Percentiles rank a stretch among this genome's conserved stretches.
Conservation (phyloP, 2,888 invertebrate species). For the Saturnia japonica region DNA sequence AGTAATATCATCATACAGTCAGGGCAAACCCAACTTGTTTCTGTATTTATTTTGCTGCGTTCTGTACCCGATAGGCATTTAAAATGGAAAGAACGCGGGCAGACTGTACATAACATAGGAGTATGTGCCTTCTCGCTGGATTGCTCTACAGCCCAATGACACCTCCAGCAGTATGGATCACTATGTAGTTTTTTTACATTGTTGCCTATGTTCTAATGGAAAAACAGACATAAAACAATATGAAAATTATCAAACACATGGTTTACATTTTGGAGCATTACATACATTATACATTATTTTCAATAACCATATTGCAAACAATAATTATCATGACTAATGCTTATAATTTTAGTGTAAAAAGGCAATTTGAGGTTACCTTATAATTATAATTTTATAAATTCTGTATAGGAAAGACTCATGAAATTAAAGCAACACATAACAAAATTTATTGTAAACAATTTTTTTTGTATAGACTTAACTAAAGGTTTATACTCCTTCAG, state of each 20-base stretch:
- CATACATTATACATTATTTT: background rate
- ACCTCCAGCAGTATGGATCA: constrained; percentile 95
- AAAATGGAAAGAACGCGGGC: constrained; percentile 92
- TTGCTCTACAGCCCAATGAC: constrained; percentile 87
- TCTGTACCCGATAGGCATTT: constrained; percentile 85
- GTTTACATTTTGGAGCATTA: background rate
- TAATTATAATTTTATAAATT: background rate
- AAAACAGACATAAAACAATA: constrained; percentile 19
- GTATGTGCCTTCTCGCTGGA: constrained; percentile 60
- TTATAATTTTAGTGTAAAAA: background rate
- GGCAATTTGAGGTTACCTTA: background rate
- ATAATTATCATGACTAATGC: background rate
- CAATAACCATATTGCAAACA: background rate
- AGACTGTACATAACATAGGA: constrained; percentile 87
- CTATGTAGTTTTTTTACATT: constrained; percentile 64
- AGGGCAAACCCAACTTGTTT: constrained; percentile 89
- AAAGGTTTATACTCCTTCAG: too few relatives aligned
- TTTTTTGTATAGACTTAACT: background rate
- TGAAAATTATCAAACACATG: background rate
- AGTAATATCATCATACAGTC: constrained; percentile 90
- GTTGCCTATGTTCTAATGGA: constrained; percentile 43
- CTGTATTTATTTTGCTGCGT: constrained; percentile 64
- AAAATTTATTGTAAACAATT: background rate
- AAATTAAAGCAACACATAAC: background rate
- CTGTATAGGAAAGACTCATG: background rate